Evolutionary conservation across 2,797 vertebrate genomes (phyloP).

Genomic region (Ibycter americanus): DNA sequence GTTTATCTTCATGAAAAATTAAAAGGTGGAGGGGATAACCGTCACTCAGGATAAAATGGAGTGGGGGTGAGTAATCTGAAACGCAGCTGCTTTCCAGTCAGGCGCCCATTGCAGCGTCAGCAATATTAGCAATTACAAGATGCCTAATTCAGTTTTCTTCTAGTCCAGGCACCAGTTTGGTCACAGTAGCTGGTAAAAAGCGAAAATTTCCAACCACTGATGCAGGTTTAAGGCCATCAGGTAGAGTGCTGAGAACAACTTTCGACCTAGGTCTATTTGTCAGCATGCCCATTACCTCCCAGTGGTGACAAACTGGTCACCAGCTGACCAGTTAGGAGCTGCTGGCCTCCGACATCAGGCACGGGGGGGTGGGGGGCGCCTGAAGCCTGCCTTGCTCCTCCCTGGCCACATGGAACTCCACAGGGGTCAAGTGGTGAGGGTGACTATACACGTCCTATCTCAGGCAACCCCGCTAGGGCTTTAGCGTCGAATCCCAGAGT

Average conservation of each 20-base stretch:
- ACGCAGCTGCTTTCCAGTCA: constrained; percentile 75
- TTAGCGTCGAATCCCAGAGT: constrained; percentile 69
- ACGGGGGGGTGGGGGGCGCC: constrained; percentile 77
- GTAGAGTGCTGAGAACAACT: constrained; percentile 73
- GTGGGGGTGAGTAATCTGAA: background rate
- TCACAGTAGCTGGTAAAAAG: constrained; percentile 78
- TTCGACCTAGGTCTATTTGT: constrained; percentile 75
- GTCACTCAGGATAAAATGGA: background rate
- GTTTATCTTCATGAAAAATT: background rate
- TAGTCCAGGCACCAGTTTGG: constrained; percentile 68
- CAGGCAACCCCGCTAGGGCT: constrained; percentile 75
- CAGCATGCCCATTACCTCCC: constrained; percentile 77
- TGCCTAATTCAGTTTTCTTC: constrained; percentile 60
- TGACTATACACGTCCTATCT: constrained; percentile 79
- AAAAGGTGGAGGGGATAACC: background rate
- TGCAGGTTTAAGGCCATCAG: constrained; percentile 77
- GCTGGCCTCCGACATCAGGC: constrained; percentile 60
- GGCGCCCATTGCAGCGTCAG: constrained; percentile 79
- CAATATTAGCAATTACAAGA: constrained; percentile 81
- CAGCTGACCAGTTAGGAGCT: constrained; percentile 76
- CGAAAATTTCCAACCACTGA: constrained; percentile 77
- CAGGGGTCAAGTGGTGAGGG: constrained; percentile 73
- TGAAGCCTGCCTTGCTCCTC: constrained; percentile 79
- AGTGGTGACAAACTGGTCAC: constrained; percentile 80
- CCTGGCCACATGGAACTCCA: constrained; percentile 83